Evolutionary conservation across 2,888 invertebrate species (phyloP).

Genomic region (Ormyrus rosae): DNA sequence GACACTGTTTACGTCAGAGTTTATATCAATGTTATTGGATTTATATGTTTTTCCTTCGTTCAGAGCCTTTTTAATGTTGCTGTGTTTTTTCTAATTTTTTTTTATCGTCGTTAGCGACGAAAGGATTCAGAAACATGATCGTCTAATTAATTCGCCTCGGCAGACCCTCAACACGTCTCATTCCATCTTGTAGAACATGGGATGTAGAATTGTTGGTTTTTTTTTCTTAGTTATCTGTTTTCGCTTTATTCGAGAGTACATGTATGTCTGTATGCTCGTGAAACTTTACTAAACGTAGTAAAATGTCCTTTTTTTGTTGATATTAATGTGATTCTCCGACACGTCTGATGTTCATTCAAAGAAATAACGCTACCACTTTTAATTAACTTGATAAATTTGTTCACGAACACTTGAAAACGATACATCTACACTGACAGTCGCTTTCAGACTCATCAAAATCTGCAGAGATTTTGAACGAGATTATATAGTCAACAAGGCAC

Average conservation of each 20-base stretch:
- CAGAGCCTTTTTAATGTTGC: conserved; percentile 8
- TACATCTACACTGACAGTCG: not conserved
- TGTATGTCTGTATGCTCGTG: conserved; percentile 26
- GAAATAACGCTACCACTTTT: not conserved
- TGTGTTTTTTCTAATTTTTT: conserved; percentile 16
- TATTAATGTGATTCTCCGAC: too few species aligned
- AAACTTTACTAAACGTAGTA: conserved; percentile 22
- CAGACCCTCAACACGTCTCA: conserved; percentile 40
- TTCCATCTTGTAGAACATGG: conserved; percentile 26
- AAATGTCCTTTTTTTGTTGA: not conserved
- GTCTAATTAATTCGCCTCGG: conserved; percentile 22
- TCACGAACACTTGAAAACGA: not conserved
- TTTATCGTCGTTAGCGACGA: not conserved
- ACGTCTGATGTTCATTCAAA: not conserved
- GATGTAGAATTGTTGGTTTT: conserved; percentile 26
- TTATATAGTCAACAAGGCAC: too few species aligned
- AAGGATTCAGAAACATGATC: too few species aligned
- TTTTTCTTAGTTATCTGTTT: conserved; percentile 22
- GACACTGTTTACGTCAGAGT: conserved; percentile 6
- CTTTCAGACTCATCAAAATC: not conserved
- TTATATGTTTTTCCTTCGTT: conserved; percentile 11
- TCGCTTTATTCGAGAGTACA: conserved; percentile 21
- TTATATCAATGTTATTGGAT: not conserved
- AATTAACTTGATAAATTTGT: not conserved
- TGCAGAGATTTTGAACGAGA: too few species aligned